Evolutionary conservation across 2,888 invertebrate genomes (phyloP), one percentile per base, ranked within the genome.

Genomic region (Pristionchus exspectatus): DNA sequence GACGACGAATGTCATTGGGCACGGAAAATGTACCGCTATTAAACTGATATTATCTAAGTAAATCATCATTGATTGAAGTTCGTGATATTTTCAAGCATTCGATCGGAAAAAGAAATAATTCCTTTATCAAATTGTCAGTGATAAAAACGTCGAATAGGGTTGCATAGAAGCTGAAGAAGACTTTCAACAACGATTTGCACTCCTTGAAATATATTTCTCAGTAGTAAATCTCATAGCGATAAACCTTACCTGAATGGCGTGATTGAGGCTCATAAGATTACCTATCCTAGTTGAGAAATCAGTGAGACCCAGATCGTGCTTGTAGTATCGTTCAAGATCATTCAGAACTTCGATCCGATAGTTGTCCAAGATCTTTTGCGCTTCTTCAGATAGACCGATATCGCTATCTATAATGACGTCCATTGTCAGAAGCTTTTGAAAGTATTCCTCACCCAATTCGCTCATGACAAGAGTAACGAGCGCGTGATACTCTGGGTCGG

Each of bases 251-350:
- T 81, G 81, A n/a, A 81, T 50, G 1, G 50, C 50, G 33, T 81
- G 81, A 81, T 81, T 81, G 9, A 81, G 10, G 10, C 50, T 81
- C 81, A 81, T 81, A 50, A 81, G n/a, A 50, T 81, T 81, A 50
- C 81, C 81, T 14, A 81, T n/a, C 50, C 81, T 24, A 3, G n/a
- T 81, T 10, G 81, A 50, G 50, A 38, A n/a, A 18, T 81, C 27
- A 12, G 21, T 21, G 7, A 81, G 38, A 21, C 81, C 81, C n/a
- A 81, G 1, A 4, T 81, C 81, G 10, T 81, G 7, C 10, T n/a
- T 50, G 18, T 81, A 81, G n/a, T 81, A n/a, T n/a, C 10, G 5
- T 10, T 50, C 50, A 4, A 81, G 50, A 50, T n/a, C 81, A 1
- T 50, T 24, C 4, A 81, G n/a, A 9, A 50, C 81, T 50, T 81